A percentile compares a stretch with the other conserved stretches of the same genome.
phyloP scores from a whole-genome alignment of 64 coral and sea anemone genomes.

The Pocillopora damicornis region DNA sequence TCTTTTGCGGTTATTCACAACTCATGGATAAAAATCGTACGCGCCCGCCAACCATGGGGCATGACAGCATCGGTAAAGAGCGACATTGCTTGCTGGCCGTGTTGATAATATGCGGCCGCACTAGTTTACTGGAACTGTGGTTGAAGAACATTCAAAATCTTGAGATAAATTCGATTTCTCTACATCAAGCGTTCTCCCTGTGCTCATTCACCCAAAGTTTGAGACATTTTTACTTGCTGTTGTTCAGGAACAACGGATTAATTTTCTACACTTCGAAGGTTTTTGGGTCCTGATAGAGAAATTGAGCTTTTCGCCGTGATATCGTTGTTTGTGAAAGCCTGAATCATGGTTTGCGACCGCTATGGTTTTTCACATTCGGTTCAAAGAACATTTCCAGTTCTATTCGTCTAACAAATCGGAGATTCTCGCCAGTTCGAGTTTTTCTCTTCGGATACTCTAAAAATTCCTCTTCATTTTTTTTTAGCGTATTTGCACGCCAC shows the following conservation, averaged over 20 bases:
- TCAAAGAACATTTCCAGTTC: slow-evolving; percentile 58
- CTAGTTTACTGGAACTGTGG: background rate
- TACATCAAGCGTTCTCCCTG: background rate
- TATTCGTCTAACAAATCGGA: slow-evolving; percentile 1
- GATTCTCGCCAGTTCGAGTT: slow-evolving; percentile 40
- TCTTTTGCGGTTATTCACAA: no score
- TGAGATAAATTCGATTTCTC: background rate
- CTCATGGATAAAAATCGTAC: no score
- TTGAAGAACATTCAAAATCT: background rate
- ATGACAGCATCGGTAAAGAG: background rate
- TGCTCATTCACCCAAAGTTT: background rate
- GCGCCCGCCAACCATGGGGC: background rate
- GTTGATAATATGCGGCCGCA: background rate
- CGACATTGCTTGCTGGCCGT: no score
- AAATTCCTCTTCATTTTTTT: slow-evolving; percentile 4
- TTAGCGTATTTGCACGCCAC: background rate
- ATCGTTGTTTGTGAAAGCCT: no score
- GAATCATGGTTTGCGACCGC: background rate
- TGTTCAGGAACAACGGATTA: no score
- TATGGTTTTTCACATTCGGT: background rate
- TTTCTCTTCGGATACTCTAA: slow-evolving; percentile 52
- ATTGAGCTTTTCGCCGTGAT: slow-evolving; percentile 1
- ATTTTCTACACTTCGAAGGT: slow-evolving; percentile 1
- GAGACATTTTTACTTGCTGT: slow-evolving; percentile 19
- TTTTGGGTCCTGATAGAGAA: slow-evolving; percentile 36